A percentile compares a stretch with the other conserved stretches of the same genome.
phyloP scores from a whole-genome alignment of 2,797 vertebrate species.

The Lacerta agilis region DNA sequence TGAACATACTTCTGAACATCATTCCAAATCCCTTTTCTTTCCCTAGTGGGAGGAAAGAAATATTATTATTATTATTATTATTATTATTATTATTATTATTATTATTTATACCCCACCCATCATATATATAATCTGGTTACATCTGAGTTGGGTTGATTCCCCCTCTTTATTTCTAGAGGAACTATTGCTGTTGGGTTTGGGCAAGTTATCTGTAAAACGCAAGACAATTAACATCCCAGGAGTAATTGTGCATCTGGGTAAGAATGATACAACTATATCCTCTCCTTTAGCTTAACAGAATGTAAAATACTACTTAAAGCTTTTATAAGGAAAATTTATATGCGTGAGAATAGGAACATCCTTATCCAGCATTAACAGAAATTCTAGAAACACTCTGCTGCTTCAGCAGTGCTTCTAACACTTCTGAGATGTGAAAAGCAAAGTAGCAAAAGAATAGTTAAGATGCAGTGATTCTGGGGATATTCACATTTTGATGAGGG shows the following conservation, averaged over 20 bases:
- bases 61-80: too few species aligned
- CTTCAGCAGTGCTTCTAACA: conserved; percentile 2
- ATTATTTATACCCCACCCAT: too few species aligned
- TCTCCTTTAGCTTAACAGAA: background rate
- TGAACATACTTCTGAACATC: background rate
- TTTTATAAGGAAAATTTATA: conserved; percentile 9
- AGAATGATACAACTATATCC: background rate
- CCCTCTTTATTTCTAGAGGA: background rate
- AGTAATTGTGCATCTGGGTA: background rate
- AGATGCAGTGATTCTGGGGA: background rate
- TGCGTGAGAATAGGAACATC: background rate
- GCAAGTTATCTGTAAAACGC: background rate
- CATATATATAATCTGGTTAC: background rate
- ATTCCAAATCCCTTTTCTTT: background rate
- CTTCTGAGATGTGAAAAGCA: conserved; percentile 23
- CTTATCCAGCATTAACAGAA: background rate
- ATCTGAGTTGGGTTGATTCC: background rate
- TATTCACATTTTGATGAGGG: conserved; percentile 11
- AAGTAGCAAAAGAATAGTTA: conserved; percentile 9
- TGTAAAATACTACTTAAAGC: conserved; percentile 5
- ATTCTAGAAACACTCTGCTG: background rate
- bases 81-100: too few species aligned
- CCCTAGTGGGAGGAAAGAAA: background rate
- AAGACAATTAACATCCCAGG: background rate
- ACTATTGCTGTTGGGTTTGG: background rate